Base-by-base conservation (phyloP, 2,888 invertebrate genomes). In the Euplagia quadripunctaria region DNA sequence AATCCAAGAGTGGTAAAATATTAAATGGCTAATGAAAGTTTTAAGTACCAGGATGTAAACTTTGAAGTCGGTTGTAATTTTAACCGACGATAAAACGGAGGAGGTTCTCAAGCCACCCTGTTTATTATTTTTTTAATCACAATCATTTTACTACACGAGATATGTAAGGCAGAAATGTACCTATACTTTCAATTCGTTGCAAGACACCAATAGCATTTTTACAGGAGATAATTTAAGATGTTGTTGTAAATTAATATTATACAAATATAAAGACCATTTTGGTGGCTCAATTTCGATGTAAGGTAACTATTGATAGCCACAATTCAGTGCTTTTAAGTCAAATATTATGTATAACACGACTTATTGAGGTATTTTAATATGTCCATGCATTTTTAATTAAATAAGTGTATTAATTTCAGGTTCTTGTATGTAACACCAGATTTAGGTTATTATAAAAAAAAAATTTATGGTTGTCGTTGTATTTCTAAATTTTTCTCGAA, bases 231-330 rank as follows among this genome's bases (percentile, higher is more conserved):
- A 80, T 77, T 70, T 81, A 79, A 80, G 83, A 79, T 80, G 86
- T 86, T 89, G 86, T 87, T 89, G 84, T 88, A 82, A 87, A 83
- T 80, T 78, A 82, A 82, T 82, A 85, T 72, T 78, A 79, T 81
- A 83, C 79, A 80, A 78, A 79, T 76, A 79, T 84, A 81, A 88
- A 82, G 84, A 88, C 89, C 88, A 87, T 86, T 86, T 78, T 85
- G 91, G 87, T 88, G 90, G 91, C 90, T 90, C 90, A 89, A 91
- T 86, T 90, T 89, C 79, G 82, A 83, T 87, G 77, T 90, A 90
- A 90, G 87, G 82, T 87, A 84, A 80, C 81, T 83, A 84, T 82
- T 82, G 82, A 81, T 87, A 85, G 88, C 90, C 89, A 88, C 88
- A 80, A 82, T 77, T 77, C 82, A 77, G 85, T 79, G 85, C 84